phyloP scores from a whole-genome alignment of 2,113 vertebrate genomes.

The Raja brachyura region DNA sequence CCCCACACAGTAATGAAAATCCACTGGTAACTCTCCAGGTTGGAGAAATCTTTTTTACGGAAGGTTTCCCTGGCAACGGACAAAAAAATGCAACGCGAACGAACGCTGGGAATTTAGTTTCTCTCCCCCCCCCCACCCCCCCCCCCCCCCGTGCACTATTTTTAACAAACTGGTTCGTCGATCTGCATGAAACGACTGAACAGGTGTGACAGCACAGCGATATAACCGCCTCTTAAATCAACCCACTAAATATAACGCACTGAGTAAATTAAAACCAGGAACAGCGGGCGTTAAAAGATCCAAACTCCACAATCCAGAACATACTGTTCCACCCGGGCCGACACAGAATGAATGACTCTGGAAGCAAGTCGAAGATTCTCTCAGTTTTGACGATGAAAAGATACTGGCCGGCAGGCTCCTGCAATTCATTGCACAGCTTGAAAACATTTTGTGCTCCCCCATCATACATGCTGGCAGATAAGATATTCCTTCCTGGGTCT shows the following conservation, averaged over 20 bases:
- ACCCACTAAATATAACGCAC: background rate
- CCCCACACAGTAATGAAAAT: background rate
- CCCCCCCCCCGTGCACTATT: too few species aligned
- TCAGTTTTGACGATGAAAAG: too few species aligned
- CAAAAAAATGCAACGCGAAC: background rate
- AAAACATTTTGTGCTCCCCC: too few species aligned
- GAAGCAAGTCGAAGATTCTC: too few species aligned
- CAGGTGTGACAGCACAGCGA: background rate
- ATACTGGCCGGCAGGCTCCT: too few species aligned
- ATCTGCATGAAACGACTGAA: too few species aligned
- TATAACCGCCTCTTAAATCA: background rate
- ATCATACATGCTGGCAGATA: background rate
- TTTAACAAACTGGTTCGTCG: too few species aligned
- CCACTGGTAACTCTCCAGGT: background rate
- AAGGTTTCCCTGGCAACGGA: background rate
- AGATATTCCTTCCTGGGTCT: background rate
- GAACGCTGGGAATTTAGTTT: background rate
- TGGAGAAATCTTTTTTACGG: background rate
- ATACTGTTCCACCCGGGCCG: background rate
- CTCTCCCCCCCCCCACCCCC: too few species aligned
- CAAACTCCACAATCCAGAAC: background rate
- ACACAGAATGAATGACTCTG: background rate
- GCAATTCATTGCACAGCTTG: too few species aligned
- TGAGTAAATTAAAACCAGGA: background rate
- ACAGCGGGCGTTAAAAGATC: background rate